A percentile compares a stretch with the other conserved stretches of the same genome.
Conservation (phyloP, 2,888 invertebrate species). For the Callyntrura guangdongensis region DNA sequence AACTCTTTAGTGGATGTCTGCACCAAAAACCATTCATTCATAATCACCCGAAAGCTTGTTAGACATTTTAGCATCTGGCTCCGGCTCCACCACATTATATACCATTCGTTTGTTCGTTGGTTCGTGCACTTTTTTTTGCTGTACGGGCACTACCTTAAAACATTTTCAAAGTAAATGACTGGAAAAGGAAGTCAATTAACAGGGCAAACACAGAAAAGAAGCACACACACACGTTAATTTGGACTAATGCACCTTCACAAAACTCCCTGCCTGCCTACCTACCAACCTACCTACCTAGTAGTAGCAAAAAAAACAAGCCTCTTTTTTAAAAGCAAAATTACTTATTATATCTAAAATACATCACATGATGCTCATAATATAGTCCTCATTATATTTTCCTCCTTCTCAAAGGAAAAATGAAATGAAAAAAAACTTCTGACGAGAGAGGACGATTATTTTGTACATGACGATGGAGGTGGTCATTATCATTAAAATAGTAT, state of each 20-base stretch:
- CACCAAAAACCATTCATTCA: too few relatives aligned
- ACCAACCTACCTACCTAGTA: neutral
- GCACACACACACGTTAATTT: constrained; percentile 62
- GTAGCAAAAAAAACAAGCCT: constrained; percentile 17
- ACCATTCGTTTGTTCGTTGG: neutral
- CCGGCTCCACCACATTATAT: neutral
- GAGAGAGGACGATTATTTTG: constrained; percentile 47
- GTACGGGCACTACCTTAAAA: neutral
- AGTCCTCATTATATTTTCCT: constrained; percentile 50
- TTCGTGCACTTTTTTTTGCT: neutral
- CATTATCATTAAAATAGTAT: constrained; percentile 76
- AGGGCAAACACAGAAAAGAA: constrained; percentile 63
- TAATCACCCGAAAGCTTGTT: constrained; percentile 53
- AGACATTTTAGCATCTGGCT: constrained; percentile 53
- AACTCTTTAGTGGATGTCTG: neutral
- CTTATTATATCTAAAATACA: constrained; percentile 40
- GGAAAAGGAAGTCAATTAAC: constrained; percentile 80
- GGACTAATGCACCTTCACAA: constrained; percentile 35
- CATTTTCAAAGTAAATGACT: constrained; percentile 63
- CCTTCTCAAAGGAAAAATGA: constrained; percentile 1
- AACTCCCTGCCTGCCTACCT: neutral
- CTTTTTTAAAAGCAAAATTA: constrained; percentile 51
- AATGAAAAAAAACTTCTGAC: neutral
- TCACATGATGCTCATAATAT: constrained; percentile 35
- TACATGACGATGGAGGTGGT: constrained; percentile 53